Evolutionary conservation across 2,797 vertebrate species (phyloP), one percentile per base, ranked within the genome.

Genomic region (Vultur gryphus): DNA sequence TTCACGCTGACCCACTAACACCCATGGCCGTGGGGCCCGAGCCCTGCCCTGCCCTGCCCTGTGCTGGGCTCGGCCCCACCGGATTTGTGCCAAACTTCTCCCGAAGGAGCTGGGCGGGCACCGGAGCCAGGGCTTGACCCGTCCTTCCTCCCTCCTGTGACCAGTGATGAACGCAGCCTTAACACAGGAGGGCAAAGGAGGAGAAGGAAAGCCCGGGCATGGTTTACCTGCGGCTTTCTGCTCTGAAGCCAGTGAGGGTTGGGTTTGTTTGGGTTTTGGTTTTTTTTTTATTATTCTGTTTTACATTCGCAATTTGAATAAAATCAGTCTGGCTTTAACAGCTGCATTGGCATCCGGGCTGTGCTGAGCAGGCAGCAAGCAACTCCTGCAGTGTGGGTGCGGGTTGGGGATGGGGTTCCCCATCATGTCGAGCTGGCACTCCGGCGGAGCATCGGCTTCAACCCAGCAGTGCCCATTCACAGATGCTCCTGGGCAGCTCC

Each of bases 61-160:
- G 1, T 13, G 18, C 90, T 6, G 18, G 78, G 73, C 80, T 69
- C 16, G 1, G 51, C 33, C 67, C 66, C 10, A 6, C 69, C 11
- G 2, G 12, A 49, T 91, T 90, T 65, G 96, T 97, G 97, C 97
- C 97, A 97, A 97, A 93, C 58, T 72, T 86, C 75, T 70, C 65
- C 16, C 29, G 9, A 25, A n/a, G 69, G 54, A 77, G 55, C 28
- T 2, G 4, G n/a, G 43, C 19, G 87, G 16, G 19, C 3, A 2
- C 4, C 6, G 61, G 84, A 83, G 59, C 21, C 3, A 28, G 80
- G 66, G 66, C 73, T 94, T 3, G 4, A 35, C 55, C 55, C 5
- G 3, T 71, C 48, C 28, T 35, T 70, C n/a, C 37, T 84, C 54
- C 13, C 77, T 61, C 71, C 31, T 46, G 25, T 55, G n/a, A 13